These are phyloP conservation scores for Alligator sinensis DNA, from an alignment of 2,113 vertebrate genomes.

Conservation along the genomic window DNA sequence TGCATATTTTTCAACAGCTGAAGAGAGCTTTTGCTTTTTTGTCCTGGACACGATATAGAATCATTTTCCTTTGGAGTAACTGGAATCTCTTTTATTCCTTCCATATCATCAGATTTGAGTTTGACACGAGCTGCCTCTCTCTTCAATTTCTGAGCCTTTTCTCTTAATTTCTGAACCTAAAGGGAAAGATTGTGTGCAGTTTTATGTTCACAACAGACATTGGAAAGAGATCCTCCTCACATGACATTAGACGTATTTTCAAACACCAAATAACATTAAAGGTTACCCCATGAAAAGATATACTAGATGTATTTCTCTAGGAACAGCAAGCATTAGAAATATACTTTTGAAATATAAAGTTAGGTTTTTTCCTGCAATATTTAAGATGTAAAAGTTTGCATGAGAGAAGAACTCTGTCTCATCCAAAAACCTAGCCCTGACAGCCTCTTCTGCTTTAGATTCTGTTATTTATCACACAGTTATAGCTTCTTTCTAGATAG, in stretches of 20 bases:
- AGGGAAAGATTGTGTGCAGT: slow-evolving; percentile 30
- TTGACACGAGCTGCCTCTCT: slow-evolving; percentile 38
- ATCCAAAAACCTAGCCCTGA: background rate
- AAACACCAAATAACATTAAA: background rate
- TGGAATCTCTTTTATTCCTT: slow-evolving; percentile 58
- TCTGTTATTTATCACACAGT: background rate
- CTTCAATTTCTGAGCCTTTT: slow-evolving; percentile 73
- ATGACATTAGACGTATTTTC: background rate
- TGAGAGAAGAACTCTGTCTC: background rate
- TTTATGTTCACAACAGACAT: background rate
- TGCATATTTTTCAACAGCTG: slow-evolving; percentile 82
- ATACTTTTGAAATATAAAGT: background rate
- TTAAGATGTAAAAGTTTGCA: background rate
- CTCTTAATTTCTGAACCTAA: slow-evolving; percentile 84
- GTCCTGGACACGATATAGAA: slow-evolving; percentile 54
- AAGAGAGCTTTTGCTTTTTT: slow-evolving; percentile 74
- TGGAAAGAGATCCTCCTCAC: background rate
- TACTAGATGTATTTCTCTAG: background rate
- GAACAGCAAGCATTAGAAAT: slow-evolving; percentile 19
- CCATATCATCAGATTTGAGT: slow-evolving; percentile 32
- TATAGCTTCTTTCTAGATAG: background rate
- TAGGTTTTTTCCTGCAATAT: background rate
- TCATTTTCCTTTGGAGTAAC: slow-evolving; percentile 60
- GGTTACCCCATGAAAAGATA: background rate
- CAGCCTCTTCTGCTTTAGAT: background rate